These are phyloP conservation scores for Vesta saturnalis DNA, from an alignment of 2,888 invertebrate genomes.

Conservation along the genomic window DNA sequence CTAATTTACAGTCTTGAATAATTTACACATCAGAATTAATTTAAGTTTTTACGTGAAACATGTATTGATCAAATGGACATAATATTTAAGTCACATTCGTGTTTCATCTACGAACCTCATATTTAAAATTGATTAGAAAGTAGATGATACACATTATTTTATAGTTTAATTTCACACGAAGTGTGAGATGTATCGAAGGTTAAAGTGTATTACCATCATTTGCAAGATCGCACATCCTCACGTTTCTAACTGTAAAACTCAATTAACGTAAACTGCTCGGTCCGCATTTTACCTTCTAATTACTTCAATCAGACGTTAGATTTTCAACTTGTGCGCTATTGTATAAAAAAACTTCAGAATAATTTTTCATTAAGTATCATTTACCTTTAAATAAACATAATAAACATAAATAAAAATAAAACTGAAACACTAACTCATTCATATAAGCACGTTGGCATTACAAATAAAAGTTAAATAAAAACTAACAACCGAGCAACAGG, in stretches of 20 bases:
- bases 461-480: constrained; percentile 29
- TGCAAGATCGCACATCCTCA: constrained; percentile 33
- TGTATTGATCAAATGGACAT: too few species aligned
- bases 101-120: too few species aligned
- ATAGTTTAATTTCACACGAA: constrained; percentile 36
- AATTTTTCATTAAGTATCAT: background rate
- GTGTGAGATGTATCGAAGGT: constrained; percentile 31
- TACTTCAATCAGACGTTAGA: too few species aligned
- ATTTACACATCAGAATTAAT: too few species aligned
- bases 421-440: constrained; percentile 8
- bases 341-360: constrained; percentile 12
- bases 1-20: too few species aligned
- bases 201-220: constrained; percentile 30
- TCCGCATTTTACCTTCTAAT: background rate
- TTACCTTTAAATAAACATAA: background rate
- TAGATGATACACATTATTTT: too few species aligned
- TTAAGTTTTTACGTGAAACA: too few species aligned
- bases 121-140: too few species aligned
- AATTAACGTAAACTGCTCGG: constrained; percentile 18
- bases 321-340: background rate
- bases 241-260: constrained; percentile 29
- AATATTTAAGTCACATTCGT: too few species aligned
- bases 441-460: background rate
- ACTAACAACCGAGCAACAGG: constrained; percentile 40
- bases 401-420: background rate